Percentiles rank a stretch among this genome's conserved stretches.
phyloP scores from a whole-genome alignment of 2,113 vertebrate species.

The Megatriorchis doriae region DNA sequence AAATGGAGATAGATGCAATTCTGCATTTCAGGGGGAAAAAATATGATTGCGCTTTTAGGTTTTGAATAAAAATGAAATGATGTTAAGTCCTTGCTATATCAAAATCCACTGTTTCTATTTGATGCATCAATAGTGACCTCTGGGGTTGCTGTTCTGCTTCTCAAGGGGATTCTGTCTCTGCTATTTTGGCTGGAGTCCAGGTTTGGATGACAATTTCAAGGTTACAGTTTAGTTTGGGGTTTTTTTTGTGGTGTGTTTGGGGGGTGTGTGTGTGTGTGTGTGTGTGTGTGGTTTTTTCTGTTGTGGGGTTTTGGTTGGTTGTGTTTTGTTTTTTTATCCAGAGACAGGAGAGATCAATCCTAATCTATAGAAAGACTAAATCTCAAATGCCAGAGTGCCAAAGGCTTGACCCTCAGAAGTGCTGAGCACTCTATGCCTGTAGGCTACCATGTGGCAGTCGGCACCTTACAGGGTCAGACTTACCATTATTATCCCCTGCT shows the following conservation, averaged over 20 bases:
- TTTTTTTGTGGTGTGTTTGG: too few relatives aligned
- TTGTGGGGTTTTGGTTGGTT: neutral
- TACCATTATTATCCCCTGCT: neutral
- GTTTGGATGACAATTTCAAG: slow-evolving; percentile 38
- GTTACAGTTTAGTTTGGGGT: slow-evolving; percentile 6
- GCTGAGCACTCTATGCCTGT: neutral
- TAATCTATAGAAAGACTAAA: slow-evolving; percentile 31
- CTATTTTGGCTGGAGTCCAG: slow-evolving; percentile 26
- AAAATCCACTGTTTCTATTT: neutral
- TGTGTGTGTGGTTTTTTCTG: neutral
- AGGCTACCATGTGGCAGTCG: neutral
- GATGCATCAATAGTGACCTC: neutral
- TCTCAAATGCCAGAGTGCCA: neutral
- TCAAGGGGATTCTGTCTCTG: slow-evolving; percentile 34
- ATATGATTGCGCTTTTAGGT: neutral
- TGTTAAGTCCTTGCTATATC: neutral
- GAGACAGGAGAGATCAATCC: slow-evolving; percentile 39
- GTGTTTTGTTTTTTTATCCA: neutral
- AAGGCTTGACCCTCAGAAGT: slow-evolving; percentile 9
- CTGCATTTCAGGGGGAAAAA: neutral
- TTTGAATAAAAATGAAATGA: slow-evolving; percentile 2
- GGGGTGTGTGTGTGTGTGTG: too few relatives aligned
- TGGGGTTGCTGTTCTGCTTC: slow-evolving; percentile 26
- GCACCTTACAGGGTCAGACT: neutral
- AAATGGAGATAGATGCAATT: neutral